These are phyloP conservation scores for Candidula unifasciata DNA, from an alignment of 2,888 invertebrate species.

Conservation along the genomic window DNA sequence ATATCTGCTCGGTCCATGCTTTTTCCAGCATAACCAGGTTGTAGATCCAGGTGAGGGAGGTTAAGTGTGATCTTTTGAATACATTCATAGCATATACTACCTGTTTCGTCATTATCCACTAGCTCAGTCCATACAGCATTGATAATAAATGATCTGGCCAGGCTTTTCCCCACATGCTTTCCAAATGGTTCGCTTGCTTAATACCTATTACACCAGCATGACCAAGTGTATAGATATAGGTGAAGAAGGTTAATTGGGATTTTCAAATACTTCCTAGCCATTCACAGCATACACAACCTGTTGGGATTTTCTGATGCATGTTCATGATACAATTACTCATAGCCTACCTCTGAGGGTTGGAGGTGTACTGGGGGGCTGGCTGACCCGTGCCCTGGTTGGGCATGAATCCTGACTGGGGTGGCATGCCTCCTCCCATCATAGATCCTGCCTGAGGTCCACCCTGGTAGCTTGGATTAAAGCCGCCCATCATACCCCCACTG, in stretches of 20 bases:
- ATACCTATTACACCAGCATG: too few relatives aligned
- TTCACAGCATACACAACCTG: background rate
- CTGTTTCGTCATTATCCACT: too few relatives aligned
- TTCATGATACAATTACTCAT: background rate
- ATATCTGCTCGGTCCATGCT: too few relatives aligned
- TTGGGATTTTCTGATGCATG: background rate
- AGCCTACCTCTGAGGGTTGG: conserved; percentile 60
- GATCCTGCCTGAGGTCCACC: conserved; percentile 61
- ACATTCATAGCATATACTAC: too few relatives aligned
- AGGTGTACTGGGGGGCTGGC: conserved; percentile 62
- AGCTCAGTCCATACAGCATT: too few relatives aligned
- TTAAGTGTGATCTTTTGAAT: too few relatives aligned
- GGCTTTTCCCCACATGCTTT: too few relatives aligned
- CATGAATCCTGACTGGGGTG: conserved; percentile 64
- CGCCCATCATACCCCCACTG: conserved; percentile 65
- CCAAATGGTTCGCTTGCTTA: background rate
- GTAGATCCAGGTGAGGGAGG: too few relatives aligned
- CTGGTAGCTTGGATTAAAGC: conserved; percentile 67
- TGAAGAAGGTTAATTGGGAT: too few relatives aligned
- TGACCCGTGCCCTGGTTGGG: conserved; percentile 61
- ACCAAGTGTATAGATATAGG: too few relatives aligned
- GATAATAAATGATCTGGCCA: too few relatives aligned
- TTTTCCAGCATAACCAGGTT: too few relatives aligned
- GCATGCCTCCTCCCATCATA: conserved; percentile 64
- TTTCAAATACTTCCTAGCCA: background rate